Percentiles rank a stretch among this genome's conserved stretches.
These are phyloP conservation scores for Aethina tumida DNA, from an alignment of 1,140 invertebrate species.

Conservation along the genomic window DNA sequence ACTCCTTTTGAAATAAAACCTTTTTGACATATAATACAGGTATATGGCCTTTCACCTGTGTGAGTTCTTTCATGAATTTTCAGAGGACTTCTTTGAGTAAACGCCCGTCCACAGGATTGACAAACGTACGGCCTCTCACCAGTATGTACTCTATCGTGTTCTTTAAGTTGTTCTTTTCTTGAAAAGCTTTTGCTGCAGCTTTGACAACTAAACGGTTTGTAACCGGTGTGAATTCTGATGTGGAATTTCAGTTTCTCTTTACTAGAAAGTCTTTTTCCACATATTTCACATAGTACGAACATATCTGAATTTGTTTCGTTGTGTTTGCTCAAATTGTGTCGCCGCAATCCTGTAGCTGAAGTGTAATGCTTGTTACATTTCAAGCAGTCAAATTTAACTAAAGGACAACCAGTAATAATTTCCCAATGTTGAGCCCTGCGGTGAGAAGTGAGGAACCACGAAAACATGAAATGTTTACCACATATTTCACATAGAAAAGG, in stretches of 20 bases:
- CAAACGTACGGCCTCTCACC: conserved; percentile 56
- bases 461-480: too few relatives aligned
- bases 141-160: conserved; percentile 51
- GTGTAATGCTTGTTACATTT: conserved; percentile 31
- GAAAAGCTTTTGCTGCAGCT: conserved; percentile 54
- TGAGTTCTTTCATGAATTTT: conserved; percentile 45
- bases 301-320: conserved; percentile 16
- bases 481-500: too few relatives aligned
- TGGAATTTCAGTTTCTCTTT: conserved; percentile 61
- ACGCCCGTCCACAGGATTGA: conserved; percentile 59
- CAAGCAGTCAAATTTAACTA: conserved; percentile 27
- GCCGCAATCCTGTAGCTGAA: conserved; percentile 24
- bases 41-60: conserved; percentile 63
- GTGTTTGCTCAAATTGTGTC: conserved; percentile 27
- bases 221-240: conserved; percentile 56
- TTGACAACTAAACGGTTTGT: conserved; percentile 61
- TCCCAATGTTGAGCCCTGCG: conserved; percentile 29
- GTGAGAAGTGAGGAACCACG: conserved; percentile 28
- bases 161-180: conserved; percentile 48
- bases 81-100: conserved; percentile 62
- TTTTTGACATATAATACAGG: too few relatives aligned
- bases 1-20: too few relatives aligned
- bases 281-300: conserved; percentile 53
- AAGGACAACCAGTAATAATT: conserved; percentile 25
- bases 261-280: conserved; percentile 65